A percentile compares a stretch with the other conserved stretches of the same genome.
Evolutionary conservation across 2,888 invertebrate species (phyloP).

Genomic region (Cephus pygmeus): DNA sequence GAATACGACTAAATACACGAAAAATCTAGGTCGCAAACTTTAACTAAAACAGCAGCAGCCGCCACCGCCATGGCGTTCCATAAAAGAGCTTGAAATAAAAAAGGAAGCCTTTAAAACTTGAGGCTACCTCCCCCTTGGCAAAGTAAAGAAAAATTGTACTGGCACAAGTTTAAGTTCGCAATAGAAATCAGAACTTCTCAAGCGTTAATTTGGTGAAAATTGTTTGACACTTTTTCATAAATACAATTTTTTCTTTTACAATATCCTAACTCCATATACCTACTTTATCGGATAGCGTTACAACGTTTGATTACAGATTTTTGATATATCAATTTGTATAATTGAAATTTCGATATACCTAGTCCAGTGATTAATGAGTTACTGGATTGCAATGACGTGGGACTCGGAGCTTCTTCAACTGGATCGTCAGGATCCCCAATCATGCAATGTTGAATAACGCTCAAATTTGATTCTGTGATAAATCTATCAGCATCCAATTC

Average conservation of each 20-base stretch:
- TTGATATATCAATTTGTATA: slow-evolving; percentile 12
- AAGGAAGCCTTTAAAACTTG: neutral
- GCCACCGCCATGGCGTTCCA: neutral
- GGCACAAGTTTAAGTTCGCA: neutral
- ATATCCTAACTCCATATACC: too few relatives aligned
- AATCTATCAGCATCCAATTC: slow-evolving; percentile 63
- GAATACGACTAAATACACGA: neutral
- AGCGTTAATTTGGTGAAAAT: neutral
- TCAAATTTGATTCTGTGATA: slow-evolving; percentile 66
- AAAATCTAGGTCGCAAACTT: neutral
- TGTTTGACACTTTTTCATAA: too few relatives aligned
- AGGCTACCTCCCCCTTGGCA: neutral
- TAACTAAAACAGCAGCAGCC: neutral
- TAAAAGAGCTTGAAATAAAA: neutral
- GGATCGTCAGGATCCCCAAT: slow-evolving; percentile 52
- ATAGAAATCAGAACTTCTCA: neutral
- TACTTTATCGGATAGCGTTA: too few relatives aligned
- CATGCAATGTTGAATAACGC: slow-evolving; percentile 64
- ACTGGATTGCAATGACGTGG: slow-evolving; percentile 13
- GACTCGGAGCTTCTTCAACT: slow-evolving; percentile 21
- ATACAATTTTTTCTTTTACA: too few relatives aligned
- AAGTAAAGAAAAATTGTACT: neutral
- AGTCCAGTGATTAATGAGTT: slow-evolving; percentile 47
- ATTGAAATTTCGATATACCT: slow-evolving; percentile 47
- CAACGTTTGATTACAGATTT: neutral